A percentile compares a stretch with the other conserved stretches of the same genome.
phyloP scores from a whole-genome alignment of 1,140 invertebrate species.

The Drosophila miranda region DNA sequence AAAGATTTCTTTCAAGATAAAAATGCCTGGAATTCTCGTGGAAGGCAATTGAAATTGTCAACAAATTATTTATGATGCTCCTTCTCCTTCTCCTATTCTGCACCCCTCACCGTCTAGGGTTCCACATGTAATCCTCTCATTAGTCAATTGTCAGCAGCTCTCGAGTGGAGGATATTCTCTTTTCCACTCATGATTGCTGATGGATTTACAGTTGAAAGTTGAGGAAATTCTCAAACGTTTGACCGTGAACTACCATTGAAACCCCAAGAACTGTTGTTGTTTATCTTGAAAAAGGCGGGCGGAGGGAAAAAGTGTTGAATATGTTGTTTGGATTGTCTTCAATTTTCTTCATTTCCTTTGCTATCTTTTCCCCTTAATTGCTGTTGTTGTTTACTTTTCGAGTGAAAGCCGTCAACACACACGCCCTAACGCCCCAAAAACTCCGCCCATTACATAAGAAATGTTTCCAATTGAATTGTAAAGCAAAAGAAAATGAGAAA shows the following conservation, averaged over 20 bases:
- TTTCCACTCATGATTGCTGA: constrained; percentile 42
- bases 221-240: constrained; percentile 56
- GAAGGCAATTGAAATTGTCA: constrained; percentile 43
- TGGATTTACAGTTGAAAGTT: constrained; percentile 64
- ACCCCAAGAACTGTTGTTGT: constrained; percentile 27
- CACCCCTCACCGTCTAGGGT: constrained; percentile 6
- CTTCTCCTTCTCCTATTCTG: too few species aligned
- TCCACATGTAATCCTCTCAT: constrained; percentile 57
- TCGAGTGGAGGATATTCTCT: neutral
- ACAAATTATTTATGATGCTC: constrained; percentile 42
- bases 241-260: constrained; percentile 58
- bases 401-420: constrained; percentile 58
- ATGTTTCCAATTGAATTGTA: constrained; percentile 59
- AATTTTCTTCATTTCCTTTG: constrained; percentile 17
- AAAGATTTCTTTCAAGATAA: constrained; percentile 26
- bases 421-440: constrained; percentile 16
- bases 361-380: constrained; percentile 52
- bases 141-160: constrained; percentile 62
- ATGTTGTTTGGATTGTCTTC: constrained; percentile 52
- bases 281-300: constrained; percentile 37
- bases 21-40: constrained; percentile 9
- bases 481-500: constrained; percentile 42
- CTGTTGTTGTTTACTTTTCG: constrained; percentile 61
- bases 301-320: constrained; percentile 63
- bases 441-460: constrained; percentile 48